Conservation (phyloP, 1,140 invertebrate species). For the Paramacrobiotus metropolitanus region DNA sequence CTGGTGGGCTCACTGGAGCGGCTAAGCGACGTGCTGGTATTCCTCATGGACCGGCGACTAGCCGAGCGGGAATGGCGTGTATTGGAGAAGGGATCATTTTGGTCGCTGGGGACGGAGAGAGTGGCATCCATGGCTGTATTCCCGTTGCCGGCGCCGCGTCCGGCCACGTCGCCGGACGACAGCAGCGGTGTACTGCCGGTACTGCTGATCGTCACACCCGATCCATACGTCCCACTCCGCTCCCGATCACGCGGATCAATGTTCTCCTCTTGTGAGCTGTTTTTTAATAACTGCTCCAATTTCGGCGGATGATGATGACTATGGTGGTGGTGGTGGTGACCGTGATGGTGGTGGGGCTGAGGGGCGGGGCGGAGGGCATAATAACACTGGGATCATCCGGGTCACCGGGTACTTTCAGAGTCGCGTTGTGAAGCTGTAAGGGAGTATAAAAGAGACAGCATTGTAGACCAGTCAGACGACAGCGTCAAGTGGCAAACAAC, state of each 20-base stretch:
- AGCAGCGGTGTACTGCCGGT: too few species aligned
- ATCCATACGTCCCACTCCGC: too few species aligned
- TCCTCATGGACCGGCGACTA: background rate
- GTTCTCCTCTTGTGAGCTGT: conserved; percentile 1
- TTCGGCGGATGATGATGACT: background rate
- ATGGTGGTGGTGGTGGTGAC: too few species aligned
- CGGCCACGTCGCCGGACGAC: too few species aligned
- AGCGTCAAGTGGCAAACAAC: background rate
- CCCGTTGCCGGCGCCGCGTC: background rate
- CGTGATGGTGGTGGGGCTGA: background rate
- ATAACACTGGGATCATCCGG: background rate
- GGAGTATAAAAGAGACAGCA: background rate
- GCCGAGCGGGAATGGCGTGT: background rate
- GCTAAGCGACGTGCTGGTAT: background rate
- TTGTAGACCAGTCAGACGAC: background rate
- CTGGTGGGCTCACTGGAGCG: conserved; percentile 1
- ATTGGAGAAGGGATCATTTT: too few species aligned
- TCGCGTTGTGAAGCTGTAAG: background rate
- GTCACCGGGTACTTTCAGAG: background rate
- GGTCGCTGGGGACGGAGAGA: background rate
- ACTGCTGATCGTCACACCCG: too few species aligned
- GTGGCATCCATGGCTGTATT: background rate
- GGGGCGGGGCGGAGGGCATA: background rate
- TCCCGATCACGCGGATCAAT: background rate
- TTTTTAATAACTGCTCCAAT: background rate